Conservation (phyloP, 2,113 vertebrate species). For the Brachionichthys hirsutus region DNA sequence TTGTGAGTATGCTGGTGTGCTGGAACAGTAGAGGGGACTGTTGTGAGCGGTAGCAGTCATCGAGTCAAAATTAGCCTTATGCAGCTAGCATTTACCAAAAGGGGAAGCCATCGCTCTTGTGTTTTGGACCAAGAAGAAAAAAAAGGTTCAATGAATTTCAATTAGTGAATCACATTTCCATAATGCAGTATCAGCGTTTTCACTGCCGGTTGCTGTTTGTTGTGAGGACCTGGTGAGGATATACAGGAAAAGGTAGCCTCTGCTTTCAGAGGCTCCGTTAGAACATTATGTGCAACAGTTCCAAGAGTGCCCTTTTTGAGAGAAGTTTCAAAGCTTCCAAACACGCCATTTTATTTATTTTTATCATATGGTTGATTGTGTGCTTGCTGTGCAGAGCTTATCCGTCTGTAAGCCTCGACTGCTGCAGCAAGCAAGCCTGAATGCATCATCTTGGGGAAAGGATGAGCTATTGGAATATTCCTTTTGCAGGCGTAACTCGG, state of each 20-base stretch:
- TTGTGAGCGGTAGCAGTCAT: neutral
- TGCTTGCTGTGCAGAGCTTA: slow-evolving; percentile 8
- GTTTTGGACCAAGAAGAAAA: slow-evolving; percentile 41
- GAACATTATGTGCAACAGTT: slow-evolving; percentile 2
- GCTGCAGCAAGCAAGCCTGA: slow-evolving; percentile 31
- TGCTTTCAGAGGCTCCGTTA: slow-evolving; percentile 1
- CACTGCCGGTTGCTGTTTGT: slow-evolving; percentile 8
- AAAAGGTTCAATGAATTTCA: slow-evolving; percentile 58
- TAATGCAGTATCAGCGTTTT: slow-evolving; percentile 44
- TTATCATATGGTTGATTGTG: slow-evolving; percentile 27
- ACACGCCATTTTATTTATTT: slow-evolving; percentile 11
- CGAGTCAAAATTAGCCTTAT: neutral
- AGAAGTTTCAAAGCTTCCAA: slow-evolving; percentile 21
- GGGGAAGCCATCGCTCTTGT: slow-evolving; percentile 21
- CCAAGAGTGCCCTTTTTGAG: neutral
- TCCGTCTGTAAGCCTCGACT: slow-evolving; percentile 11
- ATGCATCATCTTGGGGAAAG: slow-evolving; percentile 44
- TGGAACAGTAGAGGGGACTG: neutral
- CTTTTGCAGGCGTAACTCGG: slow-evolving; percentile 46
- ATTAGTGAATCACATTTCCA: slow-evolving; percentile 64
- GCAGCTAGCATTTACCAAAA: neutral
- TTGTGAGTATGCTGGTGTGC: neutral
- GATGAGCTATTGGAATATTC: slow-evolving; percentile 49
- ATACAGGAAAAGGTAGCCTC: slow-evolving; percentile 29
- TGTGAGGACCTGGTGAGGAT: slow-evolving; percentile 21